phyloP scores from a whole-genome alignment of 2,888 invertebrate genomes.

The Tipula vernalis region DNA sequence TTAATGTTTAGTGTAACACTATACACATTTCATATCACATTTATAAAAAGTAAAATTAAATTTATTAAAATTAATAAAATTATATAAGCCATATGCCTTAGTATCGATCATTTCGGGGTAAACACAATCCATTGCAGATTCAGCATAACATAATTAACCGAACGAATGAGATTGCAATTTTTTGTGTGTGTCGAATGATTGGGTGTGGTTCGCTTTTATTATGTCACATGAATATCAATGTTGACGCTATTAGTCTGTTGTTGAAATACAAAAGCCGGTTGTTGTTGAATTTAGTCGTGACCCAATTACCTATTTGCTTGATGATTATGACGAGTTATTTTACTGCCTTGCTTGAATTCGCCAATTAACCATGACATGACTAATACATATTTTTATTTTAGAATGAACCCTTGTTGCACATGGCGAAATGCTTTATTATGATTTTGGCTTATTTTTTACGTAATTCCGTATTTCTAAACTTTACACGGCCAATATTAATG shows the following conservation, averaged over 20 bases:
- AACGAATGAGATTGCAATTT: not conserved
- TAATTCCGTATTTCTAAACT: no score
- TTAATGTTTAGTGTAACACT: not conserved
- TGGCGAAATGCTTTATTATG: no score
- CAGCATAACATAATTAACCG: not conserved
- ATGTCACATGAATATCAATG: not conserved
- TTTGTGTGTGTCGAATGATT: not conserved
- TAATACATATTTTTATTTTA: no score
- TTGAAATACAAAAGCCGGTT: not conserved
- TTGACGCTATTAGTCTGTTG: not conserved
- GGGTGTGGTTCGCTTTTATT: not conserved
- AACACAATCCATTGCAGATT: not conserved
- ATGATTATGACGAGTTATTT: not conserved
- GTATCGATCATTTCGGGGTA: not conserved
- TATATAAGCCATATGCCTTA: not conserved
- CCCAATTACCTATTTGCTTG: not conserved
- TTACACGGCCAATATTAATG: no score
- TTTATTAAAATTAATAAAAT: not conserved
- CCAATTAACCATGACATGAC: not conserved
- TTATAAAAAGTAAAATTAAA: not conserved
- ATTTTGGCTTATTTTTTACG: no score
- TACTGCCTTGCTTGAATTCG: not conserved
- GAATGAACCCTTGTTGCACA: no score
- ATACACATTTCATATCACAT: not conserved
- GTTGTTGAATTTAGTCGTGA: not conserved